Evolutionary conservation across 2,113 vertebrate genomes (phyloP).

Genomic region (Barnardius zonarius): DNA sequence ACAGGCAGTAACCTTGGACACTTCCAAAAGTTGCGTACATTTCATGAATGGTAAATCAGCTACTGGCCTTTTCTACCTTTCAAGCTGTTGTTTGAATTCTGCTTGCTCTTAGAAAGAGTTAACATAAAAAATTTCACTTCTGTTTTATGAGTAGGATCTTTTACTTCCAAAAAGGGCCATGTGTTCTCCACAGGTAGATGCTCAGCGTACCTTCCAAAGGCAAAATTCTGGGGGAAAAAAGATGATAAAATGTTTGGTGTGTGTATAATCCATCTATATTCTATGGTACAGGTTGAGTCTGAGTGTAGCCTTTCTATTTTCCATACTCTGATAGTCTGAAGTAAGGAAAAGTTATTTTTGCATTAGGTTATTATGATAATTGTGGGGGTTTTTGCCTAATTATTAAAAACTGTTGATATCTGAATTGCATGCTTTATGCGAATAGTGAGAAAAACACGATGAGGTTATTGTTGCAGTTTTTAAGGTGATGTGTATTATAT

Average conservation of each 20-base stretch:
- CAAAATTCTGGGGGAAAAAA: background rate
- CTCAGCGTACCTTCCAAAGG: background rate
- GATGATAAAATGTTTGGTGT: background rate
- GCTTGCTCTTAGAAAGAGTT: background rate
- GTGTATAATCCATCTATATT: background rate
- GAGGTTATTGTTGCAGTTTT: background rate
- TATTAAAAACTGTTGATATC: background rate
- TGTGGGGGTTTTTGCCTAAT: background rate
- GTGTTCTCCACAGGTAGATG: background rate
- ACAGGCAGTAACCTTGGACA: too few relatives aligned
- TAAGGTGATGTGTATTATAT: background rate
- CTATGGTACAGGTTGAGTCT: background rate
- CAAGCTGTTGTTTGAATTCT: background rate
- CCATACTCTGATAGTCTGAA: background rate
- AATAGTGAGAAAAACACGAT: background rate
- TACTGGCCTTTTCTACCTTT: background rate
- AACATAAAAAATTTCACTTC: background rate
- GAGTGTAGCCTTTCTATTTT: background rate
- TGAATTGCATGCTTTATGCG: background rate
- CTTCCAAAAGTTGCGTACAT: accelerated
- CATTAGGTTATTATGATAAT: background rate
- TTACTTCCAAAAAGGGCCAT: background rate
- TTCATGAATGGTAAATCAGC: background rate
- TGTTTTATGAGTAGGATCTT: background rate
- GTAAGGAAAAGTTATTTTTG: background rate